These are phyloP conservation scores for Macrobrachium rosenbergii DNA, from an alignment of 1,140 invertebrate species.

Conservation along the genomic window DNA sequence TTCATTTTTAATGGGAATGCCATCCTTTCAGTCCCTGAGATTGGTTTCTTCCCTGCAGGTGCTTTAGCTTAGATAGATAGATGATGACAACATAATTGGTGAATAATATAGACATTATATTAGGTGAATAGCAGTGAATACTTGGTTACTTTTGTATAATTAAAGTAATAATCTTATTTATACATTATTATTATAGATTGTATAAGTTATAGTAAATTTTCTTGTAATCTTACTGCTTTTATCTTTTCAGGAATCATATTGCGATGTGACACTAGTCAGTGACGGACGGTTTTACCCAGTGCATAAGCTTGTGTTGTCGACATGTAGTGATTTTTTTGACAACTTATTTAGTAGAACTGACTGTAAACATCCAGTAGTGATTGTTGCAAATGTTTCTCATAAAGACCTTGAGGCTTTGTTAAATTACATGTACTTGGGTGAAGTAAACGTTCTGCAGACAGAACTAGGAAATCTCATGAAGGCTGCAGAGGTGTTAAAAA, in stretches of 20 bases:
- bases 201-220: too few species aligned
- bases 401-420: slow-evolving; percentile 47
- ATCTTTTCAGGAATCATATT: slow-evolving; percentile 39
- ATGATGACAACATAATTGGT: too few species aligned
- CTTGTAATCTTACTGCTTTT: too few species aligned
- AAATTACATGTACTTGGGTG: slow-evolving; percentile 51
- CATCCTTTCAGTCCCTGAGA: too few species aligned
- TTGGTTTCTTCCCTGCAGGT: too few species aligned
- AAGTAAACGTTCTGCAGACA: slow-evolving; percentile 31
- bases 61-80: too few species aligned
- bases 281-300: slow-evolving; percentile 52
- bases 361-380: slow-evolving; percentile 35
- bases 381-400: slow-evolving; percentile 28
- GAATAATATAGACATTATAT: too few species aligned
- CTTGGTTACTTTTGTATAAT: too few species aligned
- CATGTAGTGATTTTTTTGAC: slow-evolving; percentile 54
- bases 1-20: too few species aligned
- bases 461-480: slow-evolving; percentile 33
- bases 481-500: slow-evolving; percentile 35
- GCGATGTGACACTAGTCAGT: slow-evolving; percentile 43
- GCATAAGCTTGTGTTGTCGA: slow-evolving; percentile 48
- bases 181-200: too few species aligned
- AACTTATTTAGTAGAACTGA: slow-evolving; percentile 36
- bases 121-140: too few species aligned
- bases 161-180: too few species aligned